Percentiles rank a stretch among this genome's conserved stretches.
Evolutionary conservation across 2,888 invertebrate genomes (phyloP).

Genomic region (Spisula solida): DNA sequence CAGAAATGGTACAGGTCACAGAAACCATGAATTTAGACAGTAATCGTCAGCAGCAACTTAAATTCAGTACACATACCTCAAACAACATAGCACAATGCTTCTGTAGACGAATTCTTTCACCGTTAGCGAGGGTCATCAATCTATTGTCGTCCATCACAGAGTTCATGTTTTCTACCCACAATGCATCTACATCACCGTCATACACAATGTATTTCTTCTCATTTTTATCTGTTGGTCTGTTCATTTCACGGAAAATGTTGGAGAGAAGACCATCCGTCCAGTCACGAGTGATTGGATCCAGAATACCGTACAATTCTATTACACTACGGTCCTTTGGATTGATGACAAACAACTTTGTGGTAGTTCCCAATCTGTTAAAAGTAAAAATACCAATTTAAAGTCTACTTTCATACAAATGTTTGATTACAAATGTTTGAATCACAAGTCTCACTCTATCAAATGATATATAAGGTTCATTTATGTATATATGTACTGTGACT

Average conservation of each 20-base stretch:
- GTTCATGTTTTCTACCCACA: constrained; percentile 99
- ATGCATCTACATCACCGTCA: constrained; percentile 97
- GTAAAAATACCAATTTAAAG: background rate
- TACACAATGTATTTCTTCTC: constrained; percentile 95
- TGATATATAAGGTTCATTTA: too few species aligned
- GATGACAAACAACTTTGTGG: constrained; percentile 93
- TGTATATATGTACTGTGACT: too few species aligned
- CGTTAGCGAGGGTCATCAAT: constrained; percentile 95
- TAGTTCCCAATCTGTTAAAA: constrained; percentile 90
- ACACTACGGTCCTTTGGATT: constrained; percentile 97
- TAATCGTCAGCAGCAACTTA: too few species aligned
- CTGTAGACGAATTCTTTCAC: constrained; percentile 94
- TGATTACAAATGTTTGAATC: too few species aligned
- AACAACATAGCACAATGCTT: constrained; percentile 94
- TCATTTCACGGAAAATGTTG: constrained; percentile 96
- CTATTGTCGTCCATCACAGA: constrained; percentile 98
- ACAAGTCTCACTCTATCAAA: too few species aligned
- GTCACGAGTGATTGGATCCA: constrained; percentile 95
- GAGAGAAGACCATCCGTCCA: constrained; percentile 98
- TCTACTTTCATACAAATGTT: too few species aligned
- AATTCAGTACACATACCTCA: constrained; percentile 90
- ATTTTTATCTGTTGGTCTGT: constrained; percentile 92
- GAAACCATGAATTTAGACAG: too few species aligned
- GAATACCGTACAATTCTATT: constrained; percentile 95
- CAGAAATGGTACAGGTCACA: too few species aligned